Base-by-base conservation (phyloP, 1,140 invertebrate genomes). In the Heliconius congener region DNA sequence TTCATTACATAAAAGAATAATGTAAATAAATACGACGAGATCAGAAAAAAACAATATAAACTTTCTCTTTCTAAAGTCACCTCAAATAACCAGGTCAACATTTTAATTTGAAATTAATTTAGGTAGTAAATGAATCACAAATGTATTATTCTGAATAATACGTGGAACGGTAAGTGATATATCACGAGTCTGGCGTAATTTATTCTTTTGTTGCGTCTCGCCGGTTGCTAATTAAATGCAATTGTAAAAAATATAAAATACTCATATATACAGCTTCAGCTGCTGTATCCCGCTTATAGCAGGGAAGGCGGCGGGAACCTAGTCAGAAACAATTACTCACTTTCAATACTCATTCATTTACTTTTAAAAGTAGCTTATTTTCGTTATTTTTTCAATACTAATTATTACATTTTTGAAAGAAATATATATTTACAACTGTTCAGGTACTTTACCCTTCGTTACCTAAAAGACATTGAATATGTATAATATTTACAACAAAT, bases 21-120 rank as follows among this genome's bases (percentile, higher is more conserved):
- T 76, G 75, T 37, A 72, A 81, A 83, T 75, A 71, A 55, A 27
- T 13, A 66, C 80, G 82, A 66, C 78, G 81, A 76, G 77, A 16
- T 37, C 79, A 76, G 70, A 76, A 66, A 80, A 42, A 83, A 81
- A 80, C 71, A 81, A 78, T 80, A 81, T 71, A 72, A 66, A 84
- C 85, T 86, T 86, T 86, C 85, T 84, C 83, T 84, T 81, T 83
- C 77, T 76, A 82, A 74, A 84, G 81, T 82, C 81, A 81, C 76
- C 74, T 37, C 70, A 78, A 66, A 72, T 73, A 83, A 82, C 71
- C 77, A 78, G 85, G 85, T 86, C 83, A 81, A 74, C 34, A 80
- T 84, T 82, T 84, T 79, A 84, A 86, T 84, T 79, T 79, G 76
- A 80, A 83, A 74, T 80, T 82, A 83, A 84, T 84, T 82, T 82